phyloP scores from a whole-genome alignment of 1,140 invertebrate genomes.

The Aphaenogaster floridana region DNA sequence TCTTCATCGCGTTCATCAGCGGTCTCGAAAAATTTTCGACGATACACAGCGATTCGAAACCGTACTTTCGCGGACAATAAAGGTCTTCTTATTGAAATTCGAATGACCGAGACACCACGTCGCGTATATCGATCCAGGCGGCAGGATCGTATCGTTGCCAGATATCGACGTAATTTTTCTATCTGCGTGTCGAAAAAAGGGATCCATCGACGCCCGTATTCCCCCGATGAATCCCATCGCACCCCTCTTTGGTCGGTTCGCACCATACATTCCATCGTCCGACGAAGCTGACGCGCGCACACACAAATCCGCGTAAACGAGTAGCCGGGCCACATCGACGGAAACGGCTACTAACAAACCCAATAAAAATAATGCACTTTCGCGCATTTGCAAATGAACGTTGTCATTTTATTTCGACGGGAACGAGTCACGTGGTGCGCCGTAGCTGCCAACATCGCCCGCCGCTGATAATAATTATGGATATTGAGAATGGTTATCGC shows the following conservation, averaged over 20 bases:
- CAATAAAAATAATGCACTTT: constrained; percentile 83
- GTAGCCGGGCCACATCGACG: constrained; percentile 48
- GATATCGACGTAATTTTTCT: constrained; percentile 73
- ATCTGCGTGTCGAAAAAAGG: constrained; percentile 55
- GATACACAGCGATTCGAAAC: constrained; percentile 25
- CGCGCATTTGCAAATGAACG: constrained; percentile 82
- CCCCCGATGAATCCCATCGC: constrained; percentile 68
- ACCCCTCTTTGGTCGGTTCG: constrained; percentile 59
- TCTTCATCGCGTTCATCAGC: constrained; percentile 55
- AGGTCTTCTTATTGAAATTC: constrained; percentile 50
- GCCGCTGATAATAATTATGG: constrained; percentile 82
- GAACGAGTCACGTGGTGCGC: constrained; percentile 73
- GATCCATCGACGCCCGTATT: constrained; percentile 64
- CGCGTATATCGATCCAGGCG: constrained; percentile 59
- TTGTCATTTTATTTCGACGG: constrained; percentile 81
- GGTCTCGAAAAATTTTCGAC: constrained; percentile 44
- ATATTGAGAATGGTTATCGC: constrained; percentile 83
- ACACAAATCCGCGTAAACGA: constrained; percentile 45
- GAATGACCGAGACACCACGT: background rate
- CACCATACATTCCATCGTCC: constrained; percentile 52
- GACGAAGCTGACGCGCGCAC: constrained; percentile 60
- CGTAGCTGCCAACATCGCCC: constrained; percentile 72
- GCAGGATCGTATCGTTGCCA: constrained; percentile 66
- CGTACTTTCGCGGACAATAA: constrained; percentile 1
- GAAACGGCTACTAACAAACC: constrained; percentile 79